Evolutionary conservation across 1,140 invertebrate genomes (phyloP), one percentile per base, ranked within the genome.

Genomic region (Daktulosphaira vitifoliae): DNA sequence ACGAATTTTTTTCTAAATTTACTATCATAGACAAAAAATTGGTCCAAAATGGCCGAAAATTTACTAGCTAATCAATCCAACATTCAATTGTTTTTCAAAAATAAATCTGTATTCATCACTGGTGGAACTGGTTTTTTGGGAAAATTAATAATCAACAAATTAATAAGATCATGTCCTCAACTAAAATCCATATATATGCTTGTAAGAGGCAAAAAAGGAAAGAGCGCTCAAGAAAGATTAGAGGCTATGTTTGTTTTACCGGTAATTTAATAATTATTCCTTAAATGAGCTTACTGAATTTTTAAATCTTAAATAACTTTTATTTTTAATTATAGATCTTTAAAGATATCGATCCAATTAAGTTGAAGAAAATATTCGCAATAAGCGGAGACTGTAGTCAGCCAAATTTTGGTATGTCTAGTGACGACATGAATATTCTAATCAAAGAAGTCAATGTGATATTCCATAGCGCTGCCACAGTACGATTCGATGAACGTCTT

Each of bases 381-480:
- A 77, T 85, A 23, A 77, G 76, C 20, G 84, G 83, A 2, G 82
- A 84, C 50, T 80, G 81, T 52, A 74, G 74, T 13, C 66, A 73
- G 25, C 74, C 76, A 20, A 73, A 72, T n/a, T 72, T 68, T 7
- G 68, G 68, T 13, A n/a, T 68, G 7, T 53, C 20, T 16, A 1
- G 4, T 6, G 51, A 29, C 1, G 81, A 83, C 46, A 75, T 79
- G 65, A 71, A 77, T 65, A 66, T 80, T 1, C 71, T 96, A 2
- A 76, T 78, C 6, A 79, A 86, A 3, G 80, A 84, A 69, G 86
- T 96, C 0, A 84, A 85, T 2, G 78, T 97, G n/a, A 82, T 98
- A 11, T 95, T 93, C 74, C 92, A 98, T 72, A 86, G 86, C 2
- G 95, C 94, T 1, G 94, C 95, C 1, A 95, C 88, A 64, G 86